Conservation (phyloP, 2,888 invertebrate species). For the Drosophila anomalipes region DNA sequence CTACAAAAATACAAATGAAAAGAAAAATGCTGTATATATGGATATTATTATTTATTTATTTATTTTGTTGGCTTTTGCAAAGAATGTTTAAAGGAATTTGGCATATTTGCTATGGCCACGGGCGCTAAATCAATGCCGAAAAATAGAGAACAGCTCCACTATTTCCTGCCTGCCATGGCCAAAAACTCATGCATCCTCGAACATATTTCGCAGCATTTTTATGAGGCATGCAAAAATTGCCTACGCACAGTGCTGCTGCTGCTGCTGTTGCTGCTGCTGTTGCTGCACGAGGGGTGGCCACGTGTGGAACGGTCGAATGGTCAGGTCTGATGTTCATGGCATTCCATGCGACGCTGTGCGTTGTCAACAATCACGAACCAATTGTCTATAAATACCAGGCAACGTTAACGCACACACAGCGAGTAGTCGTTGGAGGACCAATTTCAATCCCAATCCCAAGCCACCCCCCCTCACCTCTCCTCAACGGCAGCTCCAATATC, state of each 20-base stretch:
- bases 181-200: constrained; percentile 40
- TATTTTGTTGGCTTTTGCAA: not conserved
- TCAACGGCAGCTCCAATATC: constrained; percentile 12
- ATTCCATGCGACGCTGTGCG: constrained; percentile 64
- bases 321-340: constrained; percentile 48
- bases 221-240: constrained; percentile 73
- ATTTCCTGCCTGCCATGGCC: constrained; percentile 65
- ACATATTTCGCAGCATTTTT: constrained; percentile 76
- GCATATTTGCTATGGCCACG: constrained; percentile 34
- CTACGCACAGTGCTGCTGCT: constrained; percentile 46
- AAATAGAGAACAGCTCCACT: constrained; percentile 51
- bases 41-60: not conserved
- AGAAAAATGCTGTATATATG: not conserved
- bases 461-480: not conserved
- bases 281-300: not conserved
- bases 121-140: constrained; percentile 63
- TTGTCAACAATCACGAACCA: constrained; percentile 82
- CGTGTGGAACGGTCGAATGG: constrained; percentile 33
- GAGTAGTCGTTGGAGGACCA: constrained; percentile 19
- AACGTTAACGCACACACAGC: constrained; percentile 66
- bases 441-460: constrained; percentile 4
- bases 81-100: constrained; percentile 36
- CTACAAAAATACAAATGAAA: not conserved
- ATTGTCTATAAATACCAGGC: constrained; percentile 80
- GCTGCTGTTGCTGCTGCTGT: not conserved